Conservation (phyloP, 2,888 invertebrate genomes). For the Heliconius charithonia region DNA sequence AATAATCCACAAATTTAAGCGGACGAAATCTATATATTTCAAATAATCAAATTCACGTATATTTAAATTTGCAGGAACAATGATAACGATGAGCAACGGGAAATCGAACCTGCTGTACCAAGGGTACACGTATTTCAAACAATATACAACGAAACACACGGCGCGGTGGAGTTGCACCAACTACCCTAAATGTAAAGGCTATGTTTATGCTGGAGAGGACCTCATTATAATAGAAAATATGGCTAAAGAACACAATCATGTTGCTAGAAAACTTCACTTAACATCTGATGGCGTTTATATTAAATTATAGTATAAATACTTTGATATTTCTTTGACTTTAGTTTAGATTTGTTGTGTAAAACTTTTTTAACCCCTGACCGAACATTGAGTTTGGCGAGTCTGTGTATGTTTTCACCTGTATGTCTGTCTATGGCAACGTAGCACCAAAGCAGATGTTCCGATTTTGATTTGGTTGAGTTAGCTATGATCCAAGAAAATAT, state of each 20-base stretch:
- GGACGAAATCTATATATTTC: too few species aligned
- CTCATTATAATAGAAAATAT: conserved; percentile 31
- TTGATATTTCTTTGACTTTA: too few species aligned
- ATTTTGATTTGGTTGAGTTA: too few species aligned
- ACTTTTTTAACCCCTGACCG: too few species aligned
- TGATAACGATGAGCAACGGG: conserved; percentile 31
- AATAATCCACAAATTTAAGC: too few species aligned
- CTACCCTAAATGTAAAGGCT: conserved; percentile 54
- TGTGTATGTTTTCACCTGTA: too few species aligned
- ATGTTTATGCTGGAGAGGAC: conserved; percentile 46
- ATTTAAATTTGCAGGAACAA: conserved; percentile 26
- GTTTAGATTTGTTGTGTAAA: not conserved
- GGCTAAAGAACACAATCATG: conserved; percentile 45
- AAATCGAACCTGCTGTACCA: conserved; percentile 32
- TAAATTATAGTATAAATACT: conserved; percentile 21
- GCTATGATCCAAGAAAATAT: too few species aligned
- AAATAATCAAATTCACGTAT: not conserved
- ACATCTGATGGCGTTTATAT: conserved; percentile 43
- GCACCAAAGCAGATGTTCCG: too few species aligned
- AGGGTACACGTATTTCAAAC: conserved; percentile 48
- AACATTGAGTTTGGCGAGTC: too few species aligned
- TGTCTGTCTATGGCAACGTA: too few species aligned
- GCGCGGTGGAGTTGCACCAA: conserved; percentile 54
- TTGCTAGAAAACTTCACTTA: conserved; percentile 30
- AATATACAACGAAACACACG: conserved; percentile 41